phyloP scores from a whole-genome alignment of 2,888 invertebrate species.

The Frankliniella intonsa region DNA sequence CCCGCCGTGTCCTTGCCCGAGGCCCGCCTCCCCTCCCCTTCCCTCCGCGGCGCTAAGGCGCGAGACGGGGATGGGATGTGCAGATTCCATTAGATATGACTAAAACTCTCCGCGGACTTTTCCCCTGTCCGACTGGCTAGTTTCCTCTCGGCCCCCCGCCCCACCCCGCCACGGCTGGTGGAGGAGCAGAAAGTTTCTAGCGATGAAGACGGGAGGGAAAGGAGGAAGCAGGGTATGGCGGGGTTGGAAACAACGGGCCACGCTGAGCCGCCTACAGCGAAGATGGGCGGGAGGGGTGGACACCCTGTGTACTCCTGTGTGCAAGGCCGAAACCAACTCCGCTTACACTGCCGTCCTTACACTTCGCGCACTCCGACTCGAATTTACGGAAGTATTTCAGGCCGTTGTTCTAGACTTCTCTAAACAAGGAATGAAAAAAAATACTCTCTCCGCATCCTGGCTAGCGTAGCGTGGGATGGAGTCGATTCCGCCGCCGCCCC shows the following conservation, averaged over 20 bases:
- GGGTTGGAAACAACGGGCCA: not conserved
- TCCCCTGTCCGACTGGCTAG: not conserved
- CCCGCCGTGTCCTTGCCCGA: no score
- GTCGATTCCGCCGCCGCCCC: not conserved
- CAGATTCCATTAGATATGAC: conserved; percentile 23
- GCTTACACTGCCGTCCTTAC: no score
- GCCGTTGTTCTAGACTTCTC: no score
- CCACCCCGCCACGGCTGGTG: not conserved
- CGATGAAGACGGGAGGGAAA: not conserved
- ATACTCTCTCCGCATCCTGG: not conserved
- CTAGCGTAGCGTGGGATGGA: not conserved
- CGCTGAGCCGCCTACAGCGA: not conserved
- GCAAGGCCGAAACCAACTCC: not conserved
- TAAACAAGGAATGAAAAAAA: no score
- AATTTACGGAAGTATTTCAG: no score
- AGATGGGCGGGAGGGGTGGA: not conserved
- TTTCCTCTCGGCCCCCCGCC: not conserved
- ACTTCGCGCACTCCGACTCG: no score
- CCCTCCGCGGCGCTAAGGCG: not conserved
- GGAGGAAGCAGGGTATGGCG: not conserved
- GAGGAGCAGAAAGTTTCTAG: not conserved
- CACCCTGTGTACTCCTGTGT: not conserved
- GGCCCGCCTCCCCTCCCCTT: not conserved
- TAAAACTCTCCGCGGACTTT: conserved; percentile 13
- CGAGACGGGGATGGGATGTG: not conserved